Conservation (phyloP, 2,888 invertebrate species). For the Carcina quercana region DNA sequence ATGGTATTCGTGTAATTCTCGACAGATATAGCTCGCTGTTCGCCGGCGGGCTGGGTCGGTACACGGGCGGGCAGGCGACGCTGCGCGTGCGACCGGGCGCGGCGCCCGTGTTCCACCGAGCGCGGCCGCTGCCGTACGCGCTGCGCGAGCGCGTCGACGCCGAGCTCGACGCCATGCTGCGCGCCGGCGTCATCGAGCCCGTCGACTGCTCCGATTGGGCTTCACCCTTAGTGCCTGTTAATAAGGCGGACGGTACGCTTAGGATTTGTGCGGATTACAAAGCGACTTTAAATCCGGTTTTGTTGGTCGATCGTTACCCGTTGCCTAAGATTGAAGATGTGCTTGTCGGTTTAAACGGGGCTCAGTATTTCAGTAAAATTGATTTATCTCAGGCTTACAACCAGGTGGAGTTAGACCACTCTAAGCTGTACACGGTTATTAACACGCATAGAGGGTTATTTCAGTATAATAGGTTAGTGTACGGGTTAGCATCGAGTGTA, state of each 20-base stretch:
- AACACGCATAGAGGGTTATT: slow-evolving; percentile 3
- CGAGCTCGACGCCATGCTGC: background rate
- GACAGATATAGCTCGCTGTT: background rate
- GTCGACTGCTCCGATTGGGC: slow-evolving; percentile 2
- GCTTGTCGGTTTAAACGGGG: slow-evolving; percentile 3
- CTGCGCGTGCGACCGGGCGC: slow-evolving; percentile 1
- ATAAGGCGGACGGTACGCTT: background rate
- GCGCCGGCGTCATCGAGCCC: background rate
- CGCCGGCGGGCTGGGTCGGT: background rate
- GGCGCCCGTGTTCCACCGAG: background rate
- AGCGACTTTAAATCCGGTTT: slow-evolving; percentile 3
- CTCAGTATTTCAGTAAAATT: slow-evolving; percentile 8
- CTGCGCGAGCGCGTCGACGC: background rate
- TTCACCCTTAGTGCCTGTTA: slow-evolving; percentile 1
- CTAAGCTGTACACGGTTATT: slow-evolving; percentile 2
- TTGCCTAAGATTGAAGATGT: slow-evolving; percentile 12
- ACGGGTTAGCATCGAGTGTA: background rate
- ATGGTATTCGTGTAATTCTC: background rate
- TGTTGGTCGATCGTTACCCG: slow-evolving; percentile 4
- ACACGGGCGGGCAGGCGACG: background rate
- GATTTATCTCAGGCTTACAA: slow-evolving; percentile 11
- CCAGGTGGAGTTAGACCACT: slow-evolving; percentile 3
- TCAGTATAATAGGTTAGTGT: slow-evolving; percentile 1
- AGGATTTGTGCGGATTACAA: slow-evolving; percentile 2
- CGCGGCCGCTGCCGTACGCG: slow-evolving; percentile 2